Percentiles rank a stretch among this genome's conserved stretches.
Conservation (phyloP, 2,113 vertebrate species). For the Irena cyanogastra region DNA sequence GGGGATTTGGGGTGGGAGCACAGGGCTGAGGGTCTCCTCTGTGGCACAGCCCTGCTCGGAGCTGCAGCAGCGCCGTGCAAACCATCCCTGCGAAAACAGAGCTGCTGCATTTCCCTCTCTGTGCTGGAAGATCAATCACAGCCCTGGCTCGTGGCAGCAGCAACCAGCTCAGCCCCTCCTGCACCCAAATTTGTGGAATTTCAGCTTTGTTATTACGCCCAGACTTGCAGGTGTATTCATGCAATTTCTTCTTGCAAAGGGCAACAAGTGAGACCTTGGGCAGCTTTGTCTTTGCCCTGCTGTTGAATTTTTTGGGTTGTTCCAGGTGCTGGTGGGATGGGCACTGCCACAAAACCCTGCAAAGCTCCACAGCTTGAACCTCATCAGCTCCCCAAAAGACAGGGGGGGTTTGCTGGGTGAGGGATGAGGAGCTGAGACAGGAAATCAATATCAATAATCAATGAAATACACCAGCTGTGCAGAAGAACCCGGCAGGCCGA, state of each 20-base stretch:
- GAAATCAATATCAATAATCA: not conserved
- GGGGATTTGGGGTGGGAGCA: not conserved
- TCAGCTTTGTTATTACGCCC: not conserved
- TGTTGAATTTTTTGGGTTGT: not conserved
- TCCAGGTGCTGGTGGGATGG: not conserved
- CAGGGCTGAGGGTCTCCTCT: not conserved
- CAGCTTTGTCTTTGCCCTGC: not conserved
- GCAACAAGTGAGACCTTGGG: not conserved
- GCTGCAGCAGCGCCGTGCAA: fast-evolving
- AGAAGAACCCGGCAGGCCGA: not conserved
- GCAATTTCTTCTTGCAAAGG: not conserved
- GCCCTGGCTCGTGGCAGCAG: not conserved
- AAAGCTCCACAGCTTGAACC: not conserved
- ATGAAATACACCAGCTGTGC: not conserved
- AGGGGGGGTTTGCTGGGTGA: not conserved
- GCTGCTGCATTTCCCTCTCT: not conserved
- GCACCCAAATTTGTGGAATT: not conserved
- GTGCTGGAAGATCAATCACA: not conserved
- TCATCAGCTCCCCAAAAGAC: not conserved
- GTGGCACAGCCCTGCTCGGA: not conserved
- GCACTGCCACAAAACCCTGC: not conserved
- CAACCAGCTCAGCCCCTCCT: not conserved
- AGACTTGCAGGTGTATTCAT: not conserved
- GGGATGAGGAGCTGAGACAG: not conserved
- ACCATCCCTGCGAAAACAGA: not conserved